Evolutionary conservation across 2,888 invertebrate genomes (phyloP).

Genomic region (Trissoscelio sp.): DNA sequence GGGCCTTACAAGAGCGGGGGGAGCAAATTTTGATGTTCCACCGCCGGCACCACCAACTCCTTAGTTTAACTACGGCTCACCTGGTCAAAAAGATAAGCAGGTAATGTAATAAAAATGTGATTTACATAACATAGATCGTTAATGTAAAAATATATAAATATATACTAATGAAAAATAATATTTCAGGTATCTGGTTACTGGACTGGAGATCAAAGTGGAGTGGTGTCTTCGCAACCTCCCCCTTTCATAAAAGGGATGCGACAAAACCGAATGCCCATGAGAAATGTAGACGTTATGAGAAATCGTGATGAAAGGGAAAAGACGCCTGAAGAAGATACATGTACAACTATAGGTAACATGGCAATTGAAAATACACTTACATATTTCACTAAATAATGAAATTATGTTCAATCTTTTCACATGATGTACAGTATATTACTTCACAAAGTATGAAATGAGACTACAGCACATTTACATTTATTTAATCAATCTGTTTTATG

Average conservation of each 20-base stretch:
- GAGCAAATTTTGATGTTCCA: constrained; percentile 73
- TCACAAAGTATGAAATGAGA: too few species aligned
- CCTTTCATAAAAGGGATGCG: constrained; percentile 81
- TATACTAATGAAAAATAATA: too few species aligned
- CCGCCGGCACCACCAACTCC: constrained; percentile 78
- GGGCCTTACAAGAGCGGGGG: too few species aligned
- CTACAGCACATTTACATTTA: too few species aligned
- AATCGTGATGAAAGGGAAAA: constrained; percentile 80
- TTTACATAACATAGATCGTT: too few species aligned
- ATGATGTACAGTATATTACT: neutral
- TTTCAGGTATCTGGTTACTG: constrained; percentile 77
- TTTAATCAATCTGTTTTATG: too few species aligned
- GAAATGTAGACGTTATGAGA: constrained; percentile 76
- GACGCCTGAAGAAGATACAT: constrained; percentile 81
- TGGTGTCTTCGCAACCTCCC: constrained; percentile 74
- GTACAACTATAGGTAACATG: constrained; percentile 78
- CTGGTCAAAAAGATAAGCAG: constrained; percentile 78
- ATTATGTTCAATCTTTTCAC: neutral
- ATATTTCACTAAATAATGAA: neutral
- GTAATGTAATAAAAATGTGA: too few species aligned
- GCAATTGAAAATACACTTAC: constrained; percentile 1
- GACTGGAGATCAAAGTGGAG: constrained; percentile 78
- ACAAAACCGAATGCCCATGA: constrained; percentile 76
- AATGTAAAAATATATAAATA: too few species aligned
- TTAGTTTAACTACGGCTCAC: constrained; percentile 78